Percentiles rank a stretch among this genome's conserved stretches.
phyloP scores from a whole-genome alignment of 2,888 invertebrate species.

The Pollenia labialis region DNA sequence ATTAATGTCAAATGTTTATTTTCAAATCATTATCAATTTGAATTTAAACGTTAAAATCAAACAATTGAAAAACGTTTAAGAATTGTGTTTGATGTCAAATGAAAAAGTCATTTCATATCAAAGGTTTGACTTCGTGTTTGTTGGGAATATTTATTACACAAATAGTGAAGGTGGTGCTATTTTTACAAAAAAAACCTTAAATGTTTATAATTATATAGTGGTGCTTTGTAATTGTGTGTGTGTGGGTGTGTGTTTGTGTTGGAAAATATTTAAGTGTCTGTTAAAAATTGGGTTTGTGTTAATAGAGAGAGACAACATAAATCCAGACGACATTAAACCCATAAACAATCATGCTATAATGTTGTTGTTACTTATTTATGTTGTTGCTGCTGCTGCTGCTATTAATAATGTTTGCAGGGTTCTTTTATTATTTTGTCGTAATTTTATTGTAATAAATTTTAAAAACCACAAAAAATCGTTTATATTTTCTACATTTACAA shows the following conservation, averaged over 20 bases:
- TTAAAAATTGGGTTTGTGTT: slow-evolving; percentile 17
- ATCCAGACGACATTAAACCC: slow-evolving; percentile 62
- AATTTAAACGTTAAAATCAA: no score
- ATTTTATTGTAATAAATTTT: slow-evolving; percentile 59
- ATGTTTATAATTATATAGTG: slow-evolving; percentile 64
- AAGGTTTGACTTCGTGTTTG: no score
- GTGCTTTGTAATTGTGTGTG: slow-evolving; percentile 39
- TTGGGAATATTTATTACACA: slow-evolving; percentile 41
- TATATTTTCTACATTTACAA: slow-evolving; percentile 37
- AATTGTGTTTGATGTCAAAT: neutral
- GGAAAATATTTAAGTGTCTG: neutral
- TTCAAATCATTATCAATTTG: no score
- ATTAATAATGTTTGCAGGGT: slow-evolving; percentile 26
- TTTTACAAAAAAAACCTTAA: slow-evolving; percentile 44
- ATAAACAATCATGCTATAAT: slow-evolving; percentile 59
- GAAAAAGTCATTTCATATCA: no score
- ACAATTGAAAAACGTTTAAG: no score
- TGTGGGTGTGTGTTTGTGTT: neutral
- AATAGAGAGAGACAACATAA: slow-evolving; percentile 48
- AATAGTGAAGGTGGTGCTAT: slow-evolving; percentile 25
- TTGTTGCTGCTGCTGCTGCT: slow-evolving; percentile 23
- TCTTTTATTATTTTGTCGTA: slow-evolving; percentile 19
- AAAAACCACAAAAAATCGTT: slow-evolving; percentile 53
- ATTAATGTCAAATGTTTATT: no score
- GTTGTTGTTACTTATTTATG: slow-evolving; percentile 12